phyloP scores from a whole-genome alignment of 1,140 invertebrate species.

The Pseudachorutes palmiensis region DNA sequence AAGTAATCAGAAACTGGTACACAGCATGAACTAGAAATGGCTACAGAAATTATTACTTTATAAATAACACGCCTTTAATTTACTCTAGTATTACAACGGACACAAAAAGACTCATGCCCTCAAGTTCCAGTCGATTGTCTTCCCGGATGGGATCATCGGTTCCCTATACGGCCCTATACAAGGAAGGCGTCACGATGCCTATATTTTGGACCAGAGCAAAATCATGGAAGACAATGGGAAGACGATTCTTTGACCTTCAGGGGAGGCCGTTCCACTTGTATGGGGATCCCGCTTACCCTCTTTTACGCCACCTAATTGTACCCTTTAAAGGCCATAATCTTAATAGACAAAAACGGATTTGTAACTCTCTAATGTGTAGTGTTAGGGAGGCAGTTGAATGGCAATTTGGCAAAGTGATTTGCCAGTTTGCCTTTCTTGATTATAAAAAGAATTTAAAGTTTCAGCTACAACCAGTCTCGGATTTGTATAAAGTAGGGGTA shows the following conservation, averaged over 20 bases:
- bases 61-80: background rate
- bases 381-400: conserved; percentile 13
- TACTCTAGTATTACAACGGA: conserved; percentile 5
- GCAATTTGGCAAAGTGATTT: conserved; percentile 14
- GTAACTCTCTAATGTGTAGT: conserved; percentile 16
- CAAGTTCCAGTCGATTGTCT: background rate
- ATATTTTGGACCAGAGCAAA: background rate
- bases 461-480: conserved; percentile 11
- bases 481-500: conserved; percentile 7
- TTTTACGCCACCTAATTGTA: conserved; percentile 1
- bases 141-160: conserved; percentile 2
- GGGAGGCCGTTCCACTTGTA: conserved; percentile 13
- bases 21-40: too few relatives aligned
- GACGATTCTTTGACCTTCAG: background rate
- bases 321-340: conserved; percentile 16
- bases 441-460: conserved; percentile 20
- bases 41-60: too few relatives aligned
- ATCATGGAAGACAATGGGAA: background rate
- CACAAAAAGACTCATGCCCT: background rate
- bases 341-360: background rate
- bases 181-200: conserved; percentile 3
- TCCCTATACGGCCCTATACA: background rate
- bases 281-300: conserved; percentile 24
- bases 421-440: conserved; percentile 16
- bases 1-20: too few relatives aligned